These are phyloP conservation scores for Lochmaea crataegi DNA, from an alignment of 2,888 invertebrate genomes.

Conservation along the genomic window DNA sequence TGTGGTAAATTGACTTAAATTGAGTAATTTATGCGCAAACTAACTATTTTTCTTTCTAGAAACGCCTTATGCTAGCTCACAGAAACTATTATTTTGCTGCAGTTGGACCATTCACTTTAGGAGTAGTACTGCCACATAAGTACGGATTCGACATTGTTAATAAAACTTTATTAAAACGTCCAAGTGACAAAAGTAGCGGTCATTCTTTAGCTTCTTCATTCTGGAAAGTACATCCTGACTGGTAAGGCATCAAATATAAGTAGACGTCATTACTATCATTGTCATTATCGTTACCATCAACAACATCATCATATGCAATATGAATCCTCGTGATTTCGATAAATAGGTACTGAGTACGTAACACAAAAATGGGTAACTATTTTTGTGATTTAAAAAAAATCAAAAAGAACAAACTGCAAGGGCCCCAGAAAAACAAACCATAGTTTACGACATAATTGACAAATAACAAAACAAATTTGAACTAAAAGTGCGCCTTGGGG, in stretches of 20 bases:
- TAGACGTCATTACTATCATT: background rate
- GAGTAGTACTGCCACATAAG: conserved; percentile 85
- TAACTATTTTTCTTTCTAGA: conserved; percentile 68
- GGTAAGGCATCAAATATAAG: conserved; percentile 67
- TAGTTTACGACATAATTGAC: too few species aligned
- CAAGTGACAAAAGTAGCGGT: conserved; percentile 28
- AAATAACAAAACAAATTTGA: too few species aligned
- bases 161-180: conserved; percentile 59
- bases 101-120: conserved; percentile 88
- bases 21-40: background rate
- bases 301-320: background rate
- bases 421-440: too few species aligned
- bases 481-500: too few species aligned
- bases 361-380: too few species aligned
- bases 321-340: background rate
- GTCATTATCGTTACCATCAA: too few species aligned
- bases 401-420: too few species aligned
- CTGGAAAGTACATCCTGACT: conserved; percentile 90
- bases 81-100: conserved; percentile 86
- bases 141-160: conserved; percentile 79
- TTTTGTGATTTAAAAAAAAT: too few species aligned
- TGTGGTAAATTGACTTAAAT: too few species aligned
- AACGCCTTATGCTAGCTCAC: conserved; percentile 81
- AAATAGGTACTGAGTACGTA: too few species aligned
- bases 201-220: conserved; percentile 63